Evolutionary conservation across 2,113 vertebrate species (phyloP).

Genomic region (Equus przewalskii): DNA sequence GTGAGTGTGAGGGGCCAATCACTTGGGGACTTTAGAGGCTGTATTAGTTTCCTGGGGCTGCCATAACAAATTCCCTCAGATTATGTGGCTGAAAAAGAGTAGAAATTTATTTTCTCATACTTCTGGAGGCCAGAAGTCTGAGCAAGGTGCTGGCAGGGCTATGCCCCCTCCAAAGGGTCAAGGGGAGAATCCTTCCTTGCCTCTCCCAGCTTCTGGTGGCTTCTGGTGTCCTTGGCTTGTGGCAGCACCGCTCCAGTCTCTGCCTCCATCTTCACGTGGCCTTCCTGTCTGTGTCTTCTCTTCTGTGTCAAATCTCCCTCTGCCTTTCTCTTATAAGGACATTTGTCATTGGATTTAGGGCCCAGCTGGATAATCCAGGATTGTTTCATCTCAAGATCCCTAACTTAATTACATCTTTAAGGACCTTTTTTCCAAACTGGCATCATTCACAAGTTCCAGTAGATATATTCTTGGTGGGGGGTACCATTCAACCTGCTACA

Average conservation of each 20-base stretch:
- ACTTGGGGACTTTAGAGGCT: too few species aligned
- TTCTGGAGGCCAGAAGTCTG: neutral
- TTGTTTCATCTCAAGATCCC: neutral
- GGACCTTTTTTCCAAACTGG: neutral
- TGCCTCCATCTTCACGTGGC: neutral
- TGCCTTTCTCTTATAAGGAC: neutral
- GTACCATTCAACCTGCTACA: neutral
- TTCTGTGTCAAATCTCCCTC: neutral
- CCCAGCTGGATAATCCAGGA: neutral
- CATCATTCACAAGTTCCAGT: neutral
- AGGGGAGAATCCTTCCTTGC: neutral
- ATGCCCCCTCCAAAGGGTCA: neutral
- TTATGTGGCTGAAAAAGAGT: neutral
- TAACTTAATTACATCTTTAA: neutral
- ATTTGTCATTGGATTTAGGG: neutral
- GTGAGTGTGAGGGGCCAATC: neutral
- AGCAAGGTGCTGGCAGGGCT: neutral
- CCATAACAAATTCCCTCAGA: neutral
- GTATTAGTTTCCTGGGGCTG: neutral
- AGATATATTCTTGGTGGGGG: neutral
- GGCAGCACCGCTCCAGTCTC: neutral
- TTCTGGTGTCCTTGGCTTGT: neutral
- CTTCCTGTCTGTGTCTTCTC: neutral
- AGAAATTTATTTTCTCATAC: neutral
- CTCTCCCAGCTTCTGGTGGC: neutral